These are phyloP conservation scores for Thelaira solivaga DNA, from an alignment of 2,888 invertebrate species.

Conservation along the genomic window DNA sequence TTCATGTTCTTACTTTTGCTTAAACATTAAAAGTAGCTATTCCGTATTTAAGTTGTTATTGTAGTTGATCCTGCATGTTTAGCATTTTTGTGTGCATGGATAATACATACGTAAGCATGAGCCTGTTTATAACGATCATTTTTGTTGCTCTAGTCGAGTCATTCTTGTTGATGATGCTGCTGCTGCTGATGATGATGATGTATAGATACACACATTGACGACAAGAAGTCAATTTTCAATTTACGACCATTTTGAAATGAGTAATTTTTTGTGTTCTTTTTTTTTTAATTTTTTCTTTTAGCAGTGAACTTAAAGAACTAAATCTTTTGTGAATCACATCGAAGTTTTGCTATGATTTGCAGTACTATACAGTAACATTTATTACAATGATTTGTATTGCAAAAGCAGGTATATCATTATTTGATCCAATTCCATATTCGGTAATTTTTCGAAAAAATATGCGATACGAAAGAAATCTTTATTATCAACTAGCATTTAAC, in stretches of 20 bases:
- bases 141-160: too few relatives aligned
- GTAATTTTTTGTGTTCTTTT: conserved; percentile 67
- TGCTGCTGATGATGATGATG: conserved; percentile 51
- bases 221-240: conserved; percentile 75
- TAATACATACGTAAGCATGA: not conserved
- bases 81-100: not conserved
- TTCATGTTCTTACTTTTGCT: conserved; percentile 20
- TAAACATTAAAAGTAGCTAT: conserved; percentile 9
- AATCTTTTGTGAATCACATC: too few relatives aligned
- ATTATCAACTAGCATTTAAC: too few relatives aligned
- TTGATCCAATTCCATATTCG: too few relatives aligned
- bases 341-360: too few relatives aligned
- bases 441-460: too few relatives aligned
- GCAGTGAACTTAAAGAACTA: too few relatives aligned
- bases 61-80: not conserved
- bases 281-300: too few relatives aligned
- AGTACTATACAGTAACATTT: too few relatives aligned
- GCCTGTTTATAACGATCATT: conserved; percentile 39
- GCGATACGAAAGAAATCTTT: too few relatives aligned
- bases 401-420: too few relatives aligned
- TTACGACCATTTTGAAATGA: conserved; percentile 75
- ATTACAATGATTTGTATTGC: too few relatives aligned
- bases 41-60: conserved; percentile 29
- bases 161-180: conserved; percentile 13
- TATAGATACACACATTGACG: conserved; percentile 64